Evolutionary conservation across 2,888 invertebrate genomes (phyloP), one percentile per base, ranked within the genome.

Genomic region (Cheilosia pagana): DNA sequence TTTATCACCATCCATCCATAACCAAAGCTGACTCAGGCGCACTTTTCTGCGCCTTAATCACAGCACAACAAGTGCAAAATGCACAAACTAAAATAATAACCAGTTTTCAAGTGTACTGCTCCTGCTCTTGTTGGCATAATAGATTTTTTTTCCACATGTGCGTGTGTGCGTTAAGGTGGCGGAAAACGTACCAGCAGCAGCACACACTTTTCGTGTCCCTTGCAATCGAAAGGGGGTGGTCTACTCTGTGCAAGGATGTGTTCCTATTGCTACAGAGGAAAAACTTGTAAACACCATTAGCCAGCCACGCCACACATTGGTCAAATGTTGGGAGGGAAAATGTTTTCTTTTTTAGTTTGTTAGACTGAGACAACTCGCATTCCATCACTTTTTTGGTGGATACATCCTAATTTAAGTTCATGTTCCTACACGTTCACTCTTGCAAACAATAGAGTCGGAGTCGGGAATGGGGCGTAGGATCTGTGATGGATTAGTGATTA

Each of bases 211-310:
- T 25, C 41, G 8, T 71, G 76, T 77, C 62, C 68, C 39, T 31
- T 14, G 21, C 10, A 4, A 41, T 50, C 28, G 43, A n/a, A 7
- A 19, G 59, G 59, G 45, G 43, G 55, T 31, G 3, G 35, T 31
- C 43, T 45, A 55, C 41, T 41, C 43, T 78, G 50, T 39, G 19
- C 28, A 75, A 75, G 85, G 85, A 79, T 79, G 85, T 85, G 79
- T 85, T 85, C 79, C 85, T 79, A 81, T 85, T 85, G 85, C 85
- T 79, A 81, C 71, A 81, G 65, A 71, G 65, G 48, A 14, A 72
- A 77, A 74, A 77, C 55, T 55, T 14, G 43, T 57, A 43, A 39
- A 35, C 41, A 39, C 19, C 50, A 63, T n/a, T 31, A 52, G 50
- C 39, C 21, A 14, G 12, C 2, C 12, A 21, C 2, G 50, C 39